Conservation (phyloP, 2,888 invertebrate species). For the Lepetodrilus schrolli region DNA sequence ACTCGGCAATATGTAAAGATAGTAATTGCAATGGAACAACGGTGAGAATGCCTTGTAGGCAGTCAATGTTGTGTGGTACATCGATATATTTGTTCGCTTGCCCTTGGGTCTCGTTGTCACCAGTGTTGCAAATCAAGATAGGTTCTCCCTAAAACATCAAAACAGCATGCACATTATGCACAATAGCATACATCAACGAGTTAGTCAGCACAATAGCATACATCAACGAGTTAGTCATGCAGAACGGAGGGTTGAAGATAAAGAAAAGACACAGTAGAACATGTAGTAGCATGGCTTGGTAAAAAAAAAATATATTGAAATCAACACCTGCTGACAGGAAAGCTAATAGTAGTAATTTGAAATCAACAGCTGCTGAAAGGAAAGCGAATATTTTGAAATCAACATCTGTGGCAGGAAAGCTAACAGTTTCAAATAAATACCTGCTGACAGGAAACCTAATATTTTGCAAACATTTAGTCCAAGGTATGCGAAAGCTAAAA, state of each 20-base stretch:
- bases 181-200: no score
- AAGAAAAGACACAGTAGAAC: background rate
- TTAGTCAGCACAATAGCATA: no score
- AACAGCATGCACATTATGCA: constrained; percentile 7
- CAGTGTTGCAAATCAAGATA: constrained; percentile 94
- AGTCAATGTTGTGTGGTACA: constrained; percentile 98
- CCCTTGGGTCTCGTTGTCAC: constrained; percentile 88
- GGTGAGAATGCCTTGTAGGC: constrained; percentile 92
- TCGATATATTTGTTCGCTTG: constrained; percentile 86
- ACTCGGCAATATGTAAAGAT: constrained; percentile 97
- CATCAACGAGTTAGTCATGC: background rate
- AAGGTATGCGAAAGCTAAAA: no score
- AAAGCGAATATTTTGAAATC: background rate
- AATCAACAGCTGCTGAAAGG: background rate
- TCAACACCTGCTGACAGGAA: no score
- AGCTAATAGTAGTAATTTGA: background rate
- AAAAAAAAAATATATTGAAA: background rate
- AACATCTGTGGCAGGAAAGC: no score
- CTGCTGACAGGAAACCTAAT: no score
- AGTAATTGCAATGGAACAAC: constrained; percentile 99
- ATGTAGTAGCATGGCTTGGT: background rate
- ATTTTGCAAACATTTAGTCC: no score
- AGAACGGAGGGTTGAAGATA: background rate
- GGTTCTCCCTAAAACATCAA: constrained; percentile 86
- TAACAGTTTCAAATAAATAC: no score